These are phyloP conservation scores for Pangasianodon gigas DNA, from an alignment of 2,113 vertebrate species.

Conservation along the genomic window DNA sequence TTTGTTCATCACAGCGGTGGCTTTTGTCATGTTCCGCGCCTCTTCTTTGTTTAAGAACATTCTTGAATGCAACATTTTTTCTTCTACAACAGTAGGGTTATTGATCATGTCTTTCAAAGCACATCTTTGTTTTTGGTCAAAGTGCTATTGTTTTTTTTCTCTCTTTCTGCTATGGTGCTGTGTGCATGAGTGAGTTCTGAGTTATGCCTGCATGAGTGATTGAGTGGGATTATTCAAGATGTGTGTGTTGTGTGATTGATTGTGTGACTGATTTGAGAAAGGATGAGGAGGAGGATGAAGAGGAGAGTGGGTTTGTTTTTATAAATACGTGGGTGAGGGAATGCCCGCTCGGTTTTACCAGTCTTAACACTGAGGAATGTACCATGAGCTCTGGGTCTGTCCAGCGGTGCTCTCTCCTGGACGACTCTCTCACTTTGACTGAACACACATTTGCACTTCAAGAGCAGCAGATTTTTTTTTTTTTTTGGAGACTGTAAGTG, in stretches of 20 bases:
- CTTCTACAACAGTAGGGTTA: background rate
- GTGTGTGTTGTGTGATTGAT: background rate
- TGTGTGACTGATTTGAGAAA: constrained; percentile 18
- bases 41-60: constrained; percentile 14
- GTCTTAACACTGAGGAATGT: constrained; percentile 59
- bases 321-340: constrained; percentile 37
- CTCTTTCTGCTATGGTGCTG: constrained; percentile 23
- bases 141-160: background rate
- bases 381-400: constrained; percentile 42
- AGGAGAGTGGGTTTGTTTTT: constrained; percentile 32
- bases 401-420: constrained; percentile 43
- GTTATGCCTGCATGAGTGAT: background rate
- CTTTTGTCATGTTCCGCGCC: background rate
- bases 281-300: constrained; percentile 8
- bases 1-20: background rate
- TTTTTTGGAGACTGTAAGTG: background rate
- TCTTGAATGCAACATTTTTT: constrained; percentile 1
- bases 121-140: constrained; percentile 30
- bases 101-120: constrained; percentile 34
- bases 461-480: background rate
- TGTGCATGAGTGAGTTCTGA: constrained; percentile 1
- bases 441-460: constrained; percentile 38
- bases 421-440: constrained; percentile 7
- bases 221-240: background rate
- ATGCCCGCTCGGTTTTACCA: constrained; percentile 36